Conservation (phyloP, 2,113 vertebrate species). For the Triplophysa dalaica region DNA sequence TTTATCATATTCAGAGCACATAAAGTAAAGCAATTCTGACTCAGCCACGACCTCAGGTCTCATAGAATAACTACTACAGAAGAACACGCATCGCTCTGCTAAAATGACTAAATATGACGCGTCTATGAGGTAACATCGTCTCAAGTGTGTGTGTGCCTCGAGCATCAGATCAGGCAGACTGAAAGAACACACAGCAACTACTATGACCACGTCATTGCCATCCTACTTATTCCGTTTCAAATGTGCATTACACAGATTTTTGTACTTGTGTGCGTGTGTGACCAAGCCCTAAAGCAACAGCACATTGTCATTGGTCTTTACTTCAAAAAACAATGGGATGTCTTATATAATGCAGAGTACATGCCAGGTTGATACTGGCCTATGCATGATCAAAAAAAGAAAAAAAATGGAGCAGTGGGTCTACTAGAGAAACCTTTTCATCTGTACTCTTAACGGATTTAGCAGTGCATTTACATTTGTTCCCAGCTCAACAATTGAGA, state of each 20-base stretch:
- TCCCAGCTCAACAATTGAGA: neutral
- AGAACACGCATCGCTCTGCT: neutral
- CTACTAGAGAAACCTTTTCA: constrained; percentile 54
- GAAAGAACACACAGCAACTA: constrained; percentile 1
- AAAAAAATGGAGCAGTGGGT: constrained; percentile 35
- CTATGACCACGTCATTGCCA: constrained; percentile 1
- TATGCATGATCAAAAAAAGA: constrained; percentile 55
- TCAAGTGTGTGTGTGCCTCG: constrained; percentile 4
- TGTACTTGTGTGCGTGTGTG: constrained; percentile 10
- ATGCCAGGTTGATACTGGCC: constrained; percentile 65
- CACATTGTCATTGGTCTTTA: constrained; percentile 53
- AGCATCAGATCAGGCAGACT: neutral
- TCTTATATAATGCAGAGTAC: constrained; percentile 66
- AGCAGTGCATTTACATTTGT: constrained; percentile 6
- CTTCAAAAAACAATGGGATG: constrained; percentile 57
- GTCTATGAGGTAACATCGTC: neutral
- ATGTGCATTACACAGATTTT: constrained; percentile 18
- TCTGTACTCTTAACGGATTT: constrained; percentile 21
- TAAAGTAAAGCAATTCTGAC: neutral
- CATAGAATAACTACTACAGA: neutral
- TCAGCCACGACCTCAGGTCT: neutral
- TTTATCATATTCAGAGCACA: too few species aligned
- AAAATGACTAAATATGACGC: neutral
- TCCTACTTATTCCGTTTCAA: neutral
- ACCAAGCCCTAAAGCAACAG: constrained; percentile 29